Evolutionary conservation across 2,113 vertebrate species (phyloP).

Genomic region (Spizaetus ornatus): DNA sequence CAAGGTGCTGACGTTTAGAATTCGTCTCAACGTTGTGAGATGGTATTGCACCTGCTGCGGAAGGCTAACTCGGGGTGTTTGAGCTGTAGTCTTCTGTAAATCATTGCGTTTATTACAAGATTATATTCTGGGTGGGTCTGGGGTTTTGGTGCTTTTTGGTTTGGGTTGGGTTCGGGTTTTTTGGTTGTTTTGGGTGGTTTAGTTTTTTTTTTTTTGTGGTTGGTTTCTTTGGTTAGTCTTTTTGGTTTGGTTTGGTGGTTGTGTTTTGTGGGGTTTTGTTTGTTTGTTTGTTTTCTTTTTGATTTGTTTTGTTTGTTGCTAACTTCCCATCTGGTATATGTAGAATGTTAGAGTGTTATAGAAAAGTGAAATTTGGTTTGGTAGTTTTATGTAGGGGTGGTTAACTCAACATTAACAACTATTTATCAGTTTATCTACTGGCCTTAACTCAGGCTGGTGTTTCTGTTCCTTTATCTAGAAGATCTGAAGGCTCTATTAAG

Average conservation of each 20-base stretch:
- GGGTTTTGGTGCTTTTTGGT: not conserved
- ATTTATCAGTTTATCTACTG: not conserved
- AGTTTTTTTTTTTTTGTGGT: not conserved
- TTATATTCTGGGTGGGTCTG: not conserved
- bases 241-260: not conserved
- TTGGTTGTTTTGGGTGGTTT: not conserved
- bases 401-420: not conserved
- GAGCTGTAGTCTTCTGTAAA: not conserved
- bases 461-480: not conserved
- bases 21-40: rapidly evolving
- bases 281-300: not conserved
- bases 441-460: not conserved
- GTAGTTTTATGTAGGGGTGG: not conserved
- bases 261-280: too few species aligned
- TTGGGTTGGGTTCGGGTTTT: not conserved
- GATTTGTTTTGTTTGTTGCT: not conserved
- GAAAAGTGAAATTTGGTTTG: not conserved
- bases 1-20: not conserved
- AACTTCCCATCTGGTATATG: not conserved
- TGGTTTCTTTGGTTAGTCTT: not conserved
- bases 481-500: not conserved
- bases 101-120: not conserved
- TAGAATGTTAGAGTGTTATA: not conserved
- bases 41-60: rapidly evolving
- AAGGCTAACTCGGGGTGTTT: rapidly evolving